Conservation (phyloP, 2,113 vertebrate genomes). For the Phaetusa simplex region DNA sequence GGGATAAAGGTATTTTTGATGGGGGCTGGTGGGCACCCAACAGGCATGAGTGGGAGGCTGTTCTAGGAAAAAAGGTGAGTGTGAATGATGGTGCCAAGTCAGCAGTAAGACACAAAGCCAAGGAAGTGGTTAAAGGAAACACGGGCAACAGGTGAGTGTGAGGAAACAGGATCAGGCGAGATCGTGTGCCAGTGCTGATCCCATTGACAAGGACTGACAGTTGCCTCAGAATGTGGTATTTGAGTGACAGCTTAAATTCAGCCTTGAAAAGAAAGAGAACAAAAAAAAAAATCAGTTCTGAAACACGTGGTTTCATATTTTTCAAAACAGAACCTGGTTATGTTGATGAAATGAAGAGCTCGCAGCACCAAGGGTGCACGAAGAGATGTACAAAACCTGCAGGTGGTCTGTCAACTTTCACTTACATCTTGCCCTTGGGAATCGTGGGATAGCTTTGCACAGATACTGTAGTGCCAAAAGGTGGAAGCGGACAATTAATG, state of each 20-base stretch:
- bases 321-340: background rate
- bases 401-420: background rate
- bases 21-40: background rate
- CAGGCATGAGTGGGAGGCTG: background rate
- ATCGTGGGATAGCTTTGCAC: background rate
- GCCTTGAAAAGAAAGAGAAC: background rate
- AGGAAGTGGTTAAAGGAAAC: slow-evolving; percentile 11
- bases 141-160: background rate
- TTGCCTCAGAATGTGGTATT: background rate
- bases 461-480: background rate
- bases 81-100: background rate
- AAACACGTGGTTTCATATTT: background rate
- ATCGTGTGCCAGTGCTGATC: background rate
- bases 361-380: background rate
- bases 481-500: background rate
- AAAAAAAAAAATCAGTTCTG: background rate
- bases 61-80: background rate
- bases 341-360: background rate
- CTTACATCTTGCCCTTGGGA: background rate
- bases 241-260: background rate
- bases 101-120: slow-evolving; percentile 8
- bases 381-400: background rate
- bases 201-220: background rate
- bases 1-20: background rate
- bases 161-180: background rate